phyloP scores from a whole-genome alignment of 2,888 invertebrate species.

The Callinectes sapidus region DNA sequence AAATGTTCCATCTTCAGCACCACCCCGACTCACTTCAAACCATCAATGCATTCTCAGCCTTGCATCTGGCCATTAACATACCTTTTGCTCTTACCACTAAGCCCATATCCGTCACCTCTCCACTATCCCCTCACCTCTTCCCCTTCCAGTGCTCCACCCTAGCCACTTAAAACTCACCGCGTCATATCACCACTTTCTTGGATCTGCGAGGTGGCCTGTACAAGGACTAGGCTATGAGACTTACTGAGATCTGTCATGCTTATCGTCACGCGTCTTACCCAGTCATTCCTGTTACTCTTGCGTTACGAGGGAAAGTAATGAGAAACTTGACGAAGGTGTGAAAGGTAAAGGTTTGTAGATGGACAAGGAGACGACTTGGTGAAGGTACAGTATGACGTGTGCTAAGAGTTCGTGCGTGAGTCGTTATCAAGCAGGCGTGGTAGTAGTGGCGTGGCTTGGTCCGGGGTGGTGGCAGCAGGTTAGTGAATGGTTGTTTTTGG shows the following conservation, averaged over 20 bases:
- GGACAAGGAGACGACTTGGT: background rate
- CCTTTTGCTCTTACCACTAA: background rate
- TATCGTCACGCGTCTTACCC: background rate
- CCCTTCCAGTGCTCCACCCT: background rate
- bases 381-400: background rate
- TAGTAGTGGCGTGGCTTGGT: background rate
- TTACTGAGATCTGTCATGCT: background rate
- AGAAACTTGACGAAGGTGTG: background rate
- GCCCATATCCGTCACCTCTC: background rate
- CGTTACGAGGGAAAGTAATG: background rate
- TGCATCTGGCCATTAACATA: background rate
- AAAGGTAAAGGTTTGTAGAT: background rate
- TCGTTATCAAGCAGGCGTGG: background rate
- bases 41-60: background rate
- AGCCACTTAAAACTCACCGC: background rate
- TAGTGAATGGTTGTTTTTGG: slow-evolving; percentile 21
- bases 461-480: background rate
- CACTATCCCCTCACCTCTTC: background rate
- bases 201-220: background rate
- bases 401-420: background rate
- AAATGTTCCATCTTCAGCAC: background rate
- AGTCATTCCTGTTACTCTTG: background rate
- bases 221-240: background rate
- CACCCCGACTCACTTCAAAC: background rate
- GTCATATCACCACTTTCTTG: background rate